These are phyloP conservation scores for Ascaphus truei DNA, from an alignment of 2,113 vertebrate species.

Conservation along the genomic window DNA sequence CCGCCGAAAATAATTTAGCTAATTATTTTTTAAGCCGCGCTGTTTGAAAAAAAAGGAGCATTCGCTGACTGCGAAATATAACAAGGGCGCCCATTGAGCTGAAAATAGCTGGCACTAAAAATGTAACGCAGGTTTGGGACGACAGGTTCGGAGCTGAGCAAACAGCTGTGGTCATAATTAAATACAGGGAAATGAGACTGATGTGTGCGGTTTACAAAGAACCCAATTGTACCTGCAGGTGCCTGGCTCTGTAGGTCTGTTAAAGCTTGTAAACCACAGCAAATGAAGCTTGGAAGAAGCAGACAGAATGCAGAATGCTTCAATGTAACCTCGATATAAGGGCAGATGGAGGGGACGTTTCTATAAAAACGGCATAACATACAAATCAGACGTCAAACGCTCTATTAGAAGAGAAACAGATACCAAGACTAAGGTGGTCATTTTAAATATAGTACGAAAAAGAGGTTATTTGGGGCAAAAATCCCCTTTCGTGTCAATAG, in stretches of 20 bases:
- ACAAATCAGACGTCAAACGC: too few species aligned
- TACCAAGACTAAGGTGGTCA: too few species aligned
- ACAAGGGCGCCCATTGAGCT: slow-evolving; percentile 28
- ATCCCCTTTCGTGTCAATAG: too few species aligned
- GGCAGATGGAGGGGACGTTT: too few species aligned
- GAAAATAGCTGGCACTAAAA: neutral
- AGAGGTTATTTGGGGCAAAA: too few species aligned
- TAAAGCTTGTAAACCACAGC: slow-evolving; percentile 3
- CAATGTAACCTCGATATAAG: too few species aligned
- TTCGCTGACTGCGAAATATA: neutral
- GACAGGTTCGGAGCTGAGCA: slow-evolving; percentile 24
- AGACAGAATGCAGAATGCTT: neutral
- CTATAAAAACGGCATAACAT: too few species aligned
- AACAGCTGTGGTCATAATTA: slow-evolving; percentile 19
- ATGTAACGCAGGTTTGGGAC: slow-evolving; percentile 10
- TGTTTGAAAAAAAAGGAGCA: slow-evolving; percentile 12
- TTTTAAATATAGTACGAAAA: too few species aligned
- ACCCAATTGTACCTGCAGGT: slow-evolving; percentile 22
- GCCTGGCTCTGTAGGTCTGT: neutral
- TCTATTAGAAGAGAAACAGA: too few species aligned
- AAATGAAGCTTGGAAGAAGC: neutral
- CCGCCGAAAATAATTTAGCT: slow-evolving; percentile 13
- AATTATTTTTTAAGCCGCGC: neutral
- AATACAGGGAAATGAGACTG: neutral
- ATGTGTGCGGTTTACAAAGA: slow-evolving; percentile 19